These are phyloP conservation scores for Bolinopsis microptera DNA, from an alignment of 37 sponge, comb jelly and placozoan species.

Conservation along the genomic window DNA sequence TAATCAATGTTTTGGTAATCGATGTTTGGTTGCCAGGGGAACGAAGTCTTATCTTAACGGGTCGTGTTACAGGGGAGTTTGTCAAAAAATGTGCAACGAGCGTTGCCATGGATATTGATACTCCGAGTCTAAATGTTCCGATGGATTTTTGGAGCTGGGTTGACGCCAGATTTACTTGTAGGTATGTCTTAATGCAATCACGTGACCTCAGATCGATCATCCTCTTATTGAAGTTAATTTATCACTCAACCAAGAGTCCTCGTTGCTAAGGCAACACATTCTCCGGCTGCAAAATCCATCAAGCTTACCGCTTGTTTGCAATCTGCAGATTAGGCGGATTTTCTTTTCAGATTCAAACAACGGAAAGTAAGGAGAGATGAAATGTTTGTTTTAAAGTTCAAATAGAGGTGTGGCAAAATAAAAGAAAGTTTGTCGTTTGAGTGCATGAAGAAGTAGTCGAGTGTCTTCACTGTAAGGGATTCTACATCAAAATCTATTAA, in stretches of 20 bases:
- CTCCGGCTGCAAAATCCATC: constrained; percentile 26
- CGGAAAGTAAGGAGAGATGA: neutral
- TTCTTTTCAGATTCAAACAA: neutral
- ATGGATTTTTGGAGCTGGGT: neutral
- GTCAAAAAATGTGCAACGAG: neutral
- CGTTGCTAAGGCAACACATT: constrained; percentile 38
- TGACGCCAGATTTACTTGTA: neutral
- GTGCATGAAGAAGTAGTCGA: neutral
- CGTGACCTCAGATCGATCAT: constrained; percentile 6
- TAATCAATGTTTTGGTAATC: constrained; percentile 2
- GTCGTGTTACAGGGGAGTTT: constrained; percentile 25
- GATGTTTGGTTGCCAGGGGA: constrained; percentile 41
- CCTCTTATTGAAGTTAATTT: constrained; percentile 52
- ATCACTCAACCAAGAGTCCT: constrained; percentile 3
- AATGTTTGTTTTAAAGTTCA: neutral
- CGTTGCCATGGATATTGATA: neutral
- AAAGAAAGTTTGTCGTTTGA: neutral
- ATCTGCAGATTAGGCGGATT: neutral
- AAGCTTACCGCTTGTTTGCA: constrained; percentile 49
- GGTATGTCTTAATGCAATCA: constrained; percentile 40
- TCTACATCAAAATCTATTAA: too few relatives aligned
- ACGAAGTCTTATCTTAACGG: constrained; percentile 14
- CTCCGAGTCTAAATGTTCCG: neutral
- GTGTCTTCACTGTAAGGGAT: too few relatives aligned
- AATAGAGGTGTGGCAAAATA: neutral